Evolutionary conservation across 2,113 vertebrate genomes (phyloP).

Genomic region (Mormyrus iriodes): DNA sequence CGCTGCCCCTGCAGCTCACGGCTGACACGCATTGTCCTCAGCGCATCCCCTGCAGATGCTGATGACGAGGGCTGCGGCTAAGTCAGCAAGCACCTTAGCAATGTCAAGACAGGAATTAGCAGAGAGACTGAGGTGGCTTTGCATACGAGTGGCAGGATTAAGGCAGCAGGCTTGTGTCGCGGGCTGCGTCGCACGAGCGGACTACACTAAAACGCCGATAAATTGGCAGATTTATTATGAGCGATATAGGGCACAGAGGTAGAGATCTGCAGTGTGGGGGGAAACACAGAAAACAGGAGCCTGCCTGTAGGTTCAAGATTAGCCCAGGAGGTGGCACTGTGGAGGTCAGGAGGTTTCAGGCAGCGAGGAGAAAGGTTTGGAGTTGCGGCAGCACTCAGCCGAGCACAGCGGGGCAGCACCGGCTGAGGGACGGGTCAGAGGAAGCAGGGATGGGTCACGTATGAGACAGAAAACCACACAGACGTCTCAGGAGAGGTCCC

Average conservation of each 20-base stretch:
- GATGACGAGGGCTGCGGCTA: neutral
- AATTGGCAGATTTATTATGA: neutral
- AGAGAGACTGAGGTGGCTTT: neutral
- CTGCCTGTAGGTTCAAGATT: neutral
- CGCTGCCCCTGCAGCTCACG: neutral
- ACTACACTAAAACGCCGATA: neutral
- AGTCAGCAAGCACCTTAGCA: neutral
- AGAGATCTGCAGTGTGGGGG: constrained; percentile 15
- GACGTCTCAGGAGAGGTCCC: neutral
- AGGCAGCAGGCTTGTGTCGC: neutral
- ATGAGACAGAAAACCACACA: neutral
- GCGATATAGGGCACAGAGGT: constrained; percentile 8
- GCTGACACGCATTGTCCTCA: neutral
- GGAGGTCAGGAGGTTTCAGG: constrained; percentile 17
- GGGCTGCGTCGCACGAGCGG: neutral
- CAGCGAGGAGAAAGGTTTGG: neutral
- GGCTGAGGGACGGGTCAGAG: neutral
- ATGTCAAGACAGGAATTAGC: neutral
- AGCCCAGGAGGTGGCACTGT: constrained; percentile 32
- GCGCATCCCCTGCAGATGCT: neutral
- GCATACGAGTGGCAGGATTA: constrained; percentile 7
- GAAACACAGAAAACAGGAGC: neutral
- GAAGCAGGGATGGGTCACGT: neutral
- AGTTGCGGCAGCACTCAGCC: neutral
- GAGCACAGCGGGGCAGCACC: neutral